Evolutionary conservation across 1,140 invertebrate genomes (phyloP).

Genomic region (Brachionus angularis): DNA sequence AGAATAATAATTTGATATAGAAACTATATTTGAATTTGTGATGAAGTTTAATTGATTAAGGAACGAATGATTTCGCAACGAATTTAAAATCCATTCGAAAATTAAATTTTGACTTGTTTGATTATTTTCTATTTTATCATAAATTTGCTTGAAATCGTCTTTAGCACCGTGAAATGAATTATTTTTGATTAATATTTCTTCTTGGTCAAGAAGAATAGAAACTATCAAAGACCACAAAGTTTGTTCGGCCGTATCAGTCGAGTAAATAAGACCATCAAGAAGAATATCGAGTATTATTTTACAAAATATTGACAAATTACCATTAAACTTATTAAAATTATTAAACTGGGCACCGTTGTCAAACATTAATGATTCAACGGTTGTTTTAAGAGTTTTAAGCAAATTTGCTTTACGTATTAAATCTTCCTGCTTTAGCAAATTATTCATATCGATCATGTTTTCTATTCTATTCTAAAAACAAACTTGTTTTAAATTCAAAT

Average conservation of each 20-base stretch:
- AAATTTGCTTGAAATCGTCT: not conserved
- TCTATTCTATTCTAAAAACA: too few species aligned
- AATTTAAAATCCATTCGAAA: constrained; percentile 16
- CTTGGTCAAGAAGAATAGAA: not conserved
- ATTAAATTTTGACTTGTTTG: not conserved
- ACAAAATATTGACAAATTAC: not conserved
- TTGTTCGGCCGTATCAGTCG: not conserved
- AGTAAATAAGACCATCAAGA: not conserved
- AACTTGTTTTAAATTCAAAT: too few species aligned
- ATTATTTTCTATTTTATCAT: not conserved
- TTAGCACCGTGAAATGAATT: not conserved
- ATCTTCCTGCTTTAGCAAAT: not conserved
- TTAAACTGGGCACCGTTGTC: not conserved
- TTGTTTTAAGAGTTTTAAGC: constrained; percentile 12
- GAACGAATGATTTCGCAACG: constrained; percentile 30
- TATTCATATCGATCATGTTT: not conserved
- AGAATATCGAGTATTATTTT: constrained; percentile 6
- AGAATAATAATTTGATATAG: not conserved
- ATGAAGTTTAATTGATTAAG: not conserved
- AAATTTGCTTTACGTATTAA: not conserved
- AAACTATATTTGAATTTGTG: not conserved
- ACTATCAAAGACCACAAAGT: not conserved
- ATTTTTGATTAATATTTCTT: not conserved
- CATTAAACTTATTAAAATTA: not conserved
- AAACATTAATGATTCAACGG: constrained; percentile 20